Conservation (phyloP, 2,888 invertebrate species). For the Pecten maximus region DNA sequence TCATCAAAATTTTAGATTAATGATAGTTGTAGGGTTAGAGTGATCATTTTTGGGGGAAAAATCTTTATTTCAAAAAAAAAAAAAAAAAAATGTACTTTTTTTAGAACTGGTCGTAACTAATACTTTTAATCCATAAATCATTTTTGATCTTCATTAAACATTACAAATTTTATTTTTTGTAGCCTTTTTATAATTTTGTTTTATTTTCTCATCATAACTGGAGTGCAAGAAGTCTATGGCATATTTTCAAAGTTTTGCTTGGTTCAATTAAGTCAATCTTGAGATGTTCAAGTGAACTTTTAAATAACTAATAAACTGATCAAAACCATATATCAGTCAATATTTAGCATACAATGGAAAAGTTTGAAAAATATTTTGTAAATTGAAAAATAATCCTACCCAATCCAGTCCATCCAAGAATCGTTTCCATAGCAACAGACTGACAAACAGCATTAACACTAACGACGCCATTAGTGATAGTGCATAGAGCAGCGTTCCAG, state of each 20-base stretch:
- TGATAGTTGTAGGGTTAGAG: too few relatives aligned
- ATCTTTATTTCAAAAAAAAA: too few relatives aligned
- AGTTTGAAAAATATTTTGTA: neutral
- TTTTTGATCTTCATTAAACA: too few relatives aligned
- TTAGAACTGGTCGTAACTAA: too few relatives aligned
- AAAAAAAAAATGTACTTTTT: too few relatives aligned
- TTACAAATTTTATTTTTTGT: too few relatives aligned
- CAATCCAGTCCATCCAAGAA: constrained; percentile 3
- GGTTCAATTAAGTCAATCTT: neutral
- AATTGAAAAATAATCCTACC: neutral
- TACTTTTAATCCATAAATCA: too few relatives aligned
- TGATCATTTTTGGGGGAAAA: too few relatives aligned
- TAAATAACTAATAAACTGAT: neutral
- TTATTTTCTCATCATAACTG: too few relatives aligned
- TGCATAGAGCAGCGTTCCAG: neutral
- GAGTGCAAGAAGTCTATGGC: neutral
- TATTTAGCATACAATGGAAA: neutral
- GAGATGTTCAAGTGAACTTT: neutral
- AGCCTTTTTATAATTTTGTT: too few relatives aligned
- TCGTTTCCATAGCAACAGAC: constrained; percentile 31
- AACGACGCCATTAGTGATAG: neutral
- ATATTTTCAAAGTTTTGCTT: neutral
- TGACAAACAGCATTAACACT: constrained; percentile 14
- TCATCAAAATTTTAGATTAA: too few relatives aligned
- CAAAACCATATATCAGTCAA: too few relatives aligned